Evolutionary conservation across 2,888 invertebrate species (phyloP).

Genomic region (Ectemnius lituratus): DNA sequence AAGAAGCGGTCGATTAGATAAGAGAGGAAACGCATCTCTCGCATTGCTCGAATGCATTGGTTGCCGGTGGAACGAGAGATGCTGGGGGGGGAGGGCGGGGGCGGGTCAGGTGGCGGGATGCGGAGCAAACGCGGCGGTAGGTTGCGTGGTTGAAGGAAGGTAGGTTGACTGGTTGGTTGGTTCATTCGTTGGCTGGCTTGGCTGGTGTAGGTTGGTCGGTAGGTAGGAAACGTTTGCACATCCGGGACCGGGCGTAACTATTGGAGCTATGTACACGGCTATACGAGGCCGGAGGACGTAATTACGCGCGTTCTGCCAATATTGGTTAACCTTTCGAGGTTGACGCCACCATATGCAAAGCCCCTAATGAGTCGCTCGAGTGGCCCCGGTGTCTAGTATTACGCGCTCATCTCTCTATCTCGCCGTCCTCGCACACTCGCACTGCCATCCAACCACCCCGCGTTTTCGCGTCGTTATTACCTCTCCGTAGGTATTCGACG

Average conservation of each 20-base stretch:
- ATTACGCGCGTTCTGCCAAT: conserved; percentile 77
- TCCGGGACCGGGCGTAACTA: conserved; percentile 68
- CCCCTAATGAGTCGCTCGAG: conserved; percentile 76
- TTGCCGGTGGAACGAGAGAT: background rate
- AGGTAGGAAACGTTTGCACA: conserved; percentile 68
- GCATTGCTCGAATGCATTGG: conserved; percentile 9
- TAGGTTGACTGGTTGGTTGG: conserved; percentile 47
- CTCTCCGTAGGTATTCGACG: conserved; percentile 52
- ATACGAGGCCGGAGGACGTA: conserved; percentile 70
- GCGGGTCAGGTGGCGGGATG: conserved; percentile 47
- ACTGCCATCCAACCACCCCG: background rate
- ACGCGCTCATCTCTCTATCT: conserved; percentile 55
- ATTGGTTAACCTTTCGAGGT: conserved; percentile 78
- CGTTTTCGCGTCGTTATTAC: conserved; percentile 58
- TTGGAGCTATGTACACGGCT: conserved; percentile 61
- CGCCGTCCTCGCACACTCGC: background rate
- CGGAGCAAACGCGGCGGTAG: conserved; percentile 43
- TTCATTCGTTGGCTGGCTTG: conserved; percentile 40
- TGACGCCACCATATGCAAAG: conserved; percentile 76
- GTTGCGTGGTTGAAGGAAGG: conserved; percentile 47
- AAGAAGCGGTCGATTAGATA: conserved; percentile 24
- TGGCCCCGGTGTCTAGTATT: conserved; percentile 69
- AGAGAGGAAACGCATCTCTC: conserved; percentile 32
- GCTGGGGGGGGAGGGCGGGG: conserved; percentile 54
- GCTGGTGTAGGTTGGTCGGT: conserved; percentile 52